Base-by-base conservation (phyloP, 1,140 invertebrate species). In the Bombus superbus region DNA sequence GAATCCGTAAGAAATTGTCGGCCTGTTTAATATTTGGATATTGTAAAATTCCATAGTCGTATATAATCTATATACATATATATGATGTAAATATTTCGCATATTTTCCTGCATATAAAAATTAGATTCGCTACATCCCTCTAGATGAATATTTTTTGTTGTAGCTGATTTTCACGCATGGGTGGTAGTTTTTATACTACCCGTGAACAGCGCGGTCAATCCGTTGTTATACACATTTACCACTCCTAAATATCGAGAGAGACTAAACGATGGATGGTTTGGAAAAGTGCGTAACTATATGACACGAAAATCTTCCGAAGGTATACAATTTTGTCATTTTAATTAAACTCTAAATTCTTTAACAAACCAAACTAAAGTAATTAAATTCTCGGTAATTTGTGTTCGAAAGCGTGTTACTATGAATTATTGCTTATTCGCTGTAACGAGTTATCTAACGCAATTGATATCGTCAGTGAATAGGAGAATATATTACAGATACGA, bases 121-220 rank as follows among this genome's bases (percentile, higher is more conserved):
- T 62, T 28, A n/a, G 28, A 53, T 53, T 53, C 22, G 28, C 10
- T n/a, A 11, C 28, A 11, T n/a, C 28, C 2, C 1, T 32, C 9
- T 79, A 35, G 28, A 8, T 15, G 10, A 40, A 28, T 18, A 69
- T 32, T 74, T 32, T 74, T 22, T 32, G 42, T 93, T 94, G 32
- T 89, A 96, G 97, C 96, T 64, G 96, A 97, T 91, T 93, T 97
- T 40, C 96, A 97, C 90, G 97, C 97, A 18, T 98, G 97, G 97
- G 94, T 98, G 2, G 97, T 97, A 0, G 96, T 98, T 11, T 97
- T 98, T 84, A 96, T 98, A 68, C 91, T 98, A 15, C 98, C 98
- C 0, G 95, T 98, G 0, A 98, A 98, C 93, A 97, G 97, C 0
- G 97, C 97, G 1, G 94, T 98, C 0, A 98, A 98, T 94, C 97